Conservation (phyloP, 35 echinoderm and acorn worm genomes). For the Stichopus chloronotus region DNA sequence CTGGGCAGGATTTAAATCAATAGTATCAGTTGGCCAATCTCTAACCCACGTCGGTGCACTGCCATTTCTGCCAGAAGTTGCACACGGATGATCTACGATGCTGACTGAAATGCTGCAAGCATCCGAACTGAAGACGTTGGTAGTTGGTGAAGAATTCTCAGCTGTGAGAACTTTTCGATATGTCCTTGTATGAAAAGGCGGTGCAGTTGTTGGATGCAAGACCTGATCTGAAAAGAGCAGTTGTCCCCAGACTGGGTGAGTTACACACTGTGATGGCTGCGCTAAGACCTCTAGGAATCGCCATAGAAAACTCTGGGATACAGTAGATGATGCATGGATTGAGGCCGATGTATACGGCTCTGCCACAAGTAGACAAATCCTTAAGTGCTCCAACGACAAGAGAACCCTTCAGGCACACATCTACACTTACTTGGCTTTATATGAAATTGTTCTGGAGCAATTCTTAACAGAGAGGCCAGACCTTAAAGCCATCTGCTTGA, state of each 20-base stretch:
- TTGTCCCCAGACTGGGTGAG: too few relatives aligned
- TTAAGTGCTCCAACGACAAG: slow-evolving; percentile 49
- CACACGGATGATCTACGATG: slow-evolving; percentile 7
- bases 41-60: not conserved
- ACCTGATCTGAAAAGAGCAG: too few relatives aligned
- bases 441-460: slow-evolving; percentile 43
- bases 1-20: slow-evolving; percentile 42
- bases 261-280: too few relatives aligned
- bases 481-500: slow-evolving; percentile 17
- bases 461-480: slow-evolving; percentile 59
- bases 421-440: slow-evolving; percentile 45
- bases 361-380: slow-evolving; percentile 69
- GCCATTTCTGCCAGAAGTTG: slow-evolving; percentile 26
- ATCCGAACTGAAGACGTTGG: slow-evolving; percentile 22
- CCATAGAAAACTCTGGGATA: slow-evolving; percentile 69
- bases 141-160: not conserved
- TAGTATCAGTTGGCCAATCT: slow-evolving; percentile 32
- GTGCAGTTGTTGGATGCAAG: not conserved
- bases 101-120: slow-evolving; percentile 24
- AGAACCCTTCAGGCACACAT: slow-evolving; percentile 46
- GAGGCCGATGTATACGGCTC: slow-evolving; percentile 62
- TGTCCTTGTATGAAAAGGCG: slow-evolving; percentile 7
- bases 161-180: slow-evolving; percentile 14
- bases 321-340: slow-evolving; percentile 76
- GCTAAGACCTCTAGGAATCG: slow-evolving; percentile 16